phyloP scores from a whole-genome alignment of 2,113 vertebrate species.

The Ceratotherium simum region DNA sequence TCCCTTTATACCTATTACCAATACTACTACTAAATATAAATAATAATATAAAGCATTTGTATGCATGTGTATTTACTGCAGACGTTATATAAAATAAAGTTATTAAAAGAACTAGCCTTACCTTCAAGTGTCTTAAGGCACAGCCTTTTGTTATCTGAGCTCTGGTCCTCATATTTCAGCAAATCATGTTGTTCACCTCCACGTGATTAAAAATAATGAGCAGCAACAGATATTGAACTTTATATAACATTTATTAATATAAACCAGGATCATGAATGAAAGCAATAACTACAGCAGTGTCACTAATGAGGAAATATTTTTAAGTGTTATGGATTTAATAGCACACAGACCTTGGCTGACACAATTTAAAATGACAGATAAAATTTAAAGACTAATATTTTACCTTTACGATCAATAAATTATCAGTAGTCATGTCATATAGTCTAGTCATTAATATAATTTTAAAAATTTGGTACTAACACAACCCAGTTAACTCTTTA shows the following conservation, averaged over 20 bases:
- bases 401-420: slow-evolving; percentile 79
- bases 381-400: slow-evolving; percentile 81
- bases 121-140: neutral
- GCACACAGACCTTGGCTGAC: slow-evolving; percentile 72
- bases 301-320: slow-evolving; percentile 81
- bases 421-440: slow-evolving; percentile 60
- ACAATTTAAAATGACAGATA: slow-evolving; percentile 78
- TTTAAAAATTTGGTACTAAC: slow-evolving; percentile 47
- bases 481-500: slow-evolving; percentile 55
- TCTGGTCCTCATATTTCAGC: slow-evolving; percentile 30
- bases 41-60: neutral
- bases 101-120: neutral
- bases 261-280: slow-evolving; percentile 69
- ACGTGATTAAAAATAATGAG: slow-evolving; percentile 73
- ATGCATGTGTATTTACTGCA: neutral
- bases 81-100: neutral
- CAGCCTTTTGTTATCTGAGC: neutral
- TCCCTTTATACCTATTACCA: neutral
- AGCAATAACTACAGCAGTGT: slow-evolving; percentile 63
- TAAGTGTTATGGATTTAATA: slow-evolving; percentile 78
- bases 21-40: neutral
- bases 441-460: slow-evolving; percentile 59
- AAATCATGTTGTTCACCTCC: slow-evolving; percentile 41
- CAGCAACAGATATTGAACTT: slow-evolving; percentile 75
- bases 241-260: slow-evolving; percentile 76